Conservation (phyloP, 2,113 vertebrate species). For the Pygoscelis antarcticus region DNA sequence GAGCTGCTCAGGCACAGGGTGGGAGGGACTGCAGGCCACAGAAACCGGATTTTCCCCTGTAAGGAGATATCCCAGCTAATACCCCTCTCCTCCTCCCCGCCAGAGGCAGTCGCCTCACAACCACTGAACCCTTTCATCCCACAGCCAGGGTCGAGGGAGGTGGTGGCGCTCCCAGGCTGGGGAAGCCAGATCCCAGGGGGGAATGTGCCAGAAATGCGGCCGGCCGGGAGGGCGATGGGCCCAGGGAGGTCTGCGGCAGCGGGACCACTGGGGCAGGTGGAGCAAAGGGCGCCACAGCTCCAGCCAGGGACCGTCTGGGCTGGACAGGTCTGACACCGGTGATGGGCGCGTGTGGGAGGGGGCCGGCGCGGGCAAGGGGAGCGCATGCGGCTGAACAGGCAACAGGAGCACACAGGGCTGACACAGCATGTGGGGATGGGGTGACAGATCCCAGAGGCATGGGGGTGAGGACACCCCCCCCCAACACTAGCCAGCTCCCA, state of each 20-base stretch:
- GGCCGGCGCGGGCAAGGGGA: accelerated
- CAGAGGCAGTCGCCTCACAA: not conserved
- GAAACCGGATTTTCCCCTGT: slow-evolving; percentile 1
- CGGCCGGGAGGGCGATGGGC: accelerated
- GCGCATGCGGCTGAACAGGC: accelerated
- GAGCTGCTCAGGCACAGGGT: not conserved
- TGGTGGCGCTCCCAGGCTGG: not conserved
- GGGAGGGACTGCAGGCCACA: not conserved
- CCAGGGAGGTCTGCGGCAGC: accelerated
- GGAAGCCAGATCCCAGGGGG: not conserved
- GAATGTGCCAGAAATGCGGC: accelerated
- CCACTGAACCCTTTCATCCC: not conserved
- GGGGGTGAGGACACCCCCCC: not conserved
- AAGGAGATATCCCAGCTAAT: not conserved
- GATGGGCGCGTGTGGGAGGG: accelerated
- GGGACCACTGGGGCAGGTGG: not conserved
- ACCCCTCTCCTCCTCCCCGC: not conserved
- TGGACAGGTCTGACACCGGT: not conserved
- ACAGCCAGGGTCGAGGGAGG: not conserved
- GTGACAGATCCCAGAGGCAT: not conserved
- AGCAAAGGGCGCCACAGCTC: not conserved
- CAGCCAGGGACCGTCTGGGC: not conserved
- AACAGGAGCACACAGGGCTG: accelerated
- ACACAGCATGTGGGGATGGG: accelerated
- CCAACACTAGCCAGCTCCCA: not conserved